These are phyloP conservation scores for Psilopsiagon aurifrons DNA, from an alignment of 2,113 vertebrate species.

Conservation along the genomic window DNA sequence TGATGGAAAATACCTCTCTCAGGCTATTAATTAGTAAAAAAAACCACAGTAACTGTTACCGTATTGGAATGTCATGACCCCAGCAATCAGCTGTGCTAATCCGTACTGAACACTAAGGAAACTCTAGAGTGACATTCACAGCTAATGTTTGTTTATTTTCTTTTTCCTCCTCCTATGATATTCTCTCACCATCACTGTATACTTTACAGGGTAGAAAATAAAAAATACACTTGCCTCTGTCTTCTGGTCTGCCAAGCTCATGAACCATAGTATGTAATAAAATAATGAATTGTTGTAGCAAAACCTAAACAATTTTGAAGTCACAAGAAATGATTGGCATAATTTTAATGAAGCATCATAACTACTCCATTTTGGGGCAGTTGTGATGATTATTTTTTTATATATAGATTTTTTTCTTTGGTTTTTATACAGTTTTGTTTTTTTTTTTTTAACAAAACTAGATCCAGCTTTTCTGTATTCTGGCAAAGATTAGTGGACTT, in stretches of 20 bases:
- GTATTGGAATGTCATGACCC: background rate
- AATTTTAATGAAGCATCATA: background rate
- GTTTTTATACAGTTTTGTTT: too few relatives aligned
- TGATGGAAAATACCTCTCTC: background rate
- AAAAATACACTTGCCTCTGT: accelerated
- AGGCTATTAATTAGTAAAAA: background rate
- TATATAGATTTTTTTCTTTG: background rate
- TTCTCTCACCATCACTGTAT: background rate
- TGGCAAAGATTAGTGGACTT: background rate
- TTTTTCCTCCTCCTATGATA: background rate
- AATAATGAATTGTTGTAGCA: background rate
- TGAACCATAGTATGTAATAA: background rate
- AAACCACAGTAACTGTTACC: background rate
- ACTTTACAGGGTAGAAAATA: background rate
- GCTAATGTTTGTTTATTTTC: background rate
- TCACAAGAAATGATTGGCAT: background rate
- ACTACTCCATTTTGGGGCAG: background rate
- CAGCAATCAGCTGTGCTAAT: background rate
- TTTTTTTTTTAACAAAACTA: background rate
- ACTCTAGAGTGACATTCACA: background rate
- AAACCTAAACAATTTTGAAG: background rate
- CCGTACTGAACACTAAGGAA: background rate
- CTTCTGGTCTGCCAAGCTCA: background rate
- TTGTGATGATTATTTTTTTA: background rate
- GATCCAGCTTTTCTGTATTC: background rate